phyloP scores from a whole-genome alignment of 2,113 vertebrate genomes.

The Cygnus buccinator region DNA sequence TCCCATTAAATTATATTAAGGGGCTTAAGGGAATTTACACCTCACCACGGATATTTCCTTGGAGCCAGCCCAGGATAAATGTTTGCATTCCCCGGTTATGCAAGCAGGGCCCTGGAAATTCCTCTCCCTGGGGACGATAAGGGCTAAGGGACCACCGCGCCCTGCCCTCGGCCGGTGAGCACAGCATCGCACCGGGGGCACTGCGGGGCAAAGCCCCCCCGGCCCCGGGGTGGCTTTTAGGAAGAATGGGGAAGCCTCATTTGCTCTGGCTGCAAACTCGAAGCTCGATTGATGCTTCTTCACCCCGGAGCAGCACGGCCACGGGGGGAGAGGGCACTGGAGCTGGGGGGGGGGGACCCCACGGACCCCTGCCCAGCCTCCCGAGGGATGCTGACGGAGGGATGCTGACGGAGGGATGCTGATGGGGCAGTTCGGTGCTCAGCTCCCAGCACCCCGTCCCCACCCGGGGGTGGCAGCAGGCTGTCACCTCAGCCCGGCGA shows the following conservation, averaged over 20 bases:
- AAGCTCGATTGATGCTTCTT: background rate
- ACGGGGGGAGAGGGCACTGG: accelerated
- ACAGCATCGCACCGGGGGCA: background rate
- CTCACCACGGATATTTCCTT: background rate
- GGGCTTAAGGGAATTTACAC: slow-evolving; percentile 23
- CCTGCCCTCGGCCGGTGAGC: background rate
- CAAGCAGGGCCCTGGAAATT: slow-evolving; percentile 3
- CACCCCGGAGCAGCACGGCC: background rate
- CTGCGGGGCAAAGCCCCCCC: background rate
- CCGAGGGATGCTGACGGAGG: background rate
- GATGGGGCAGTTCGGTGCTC: background rate
- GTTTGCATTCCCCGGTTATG: background rate
- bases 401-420: no score
- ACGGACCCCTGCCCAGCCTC: background rate
- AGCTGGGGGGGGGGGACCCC: background rate
- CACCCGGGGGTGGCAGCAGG: background rate
- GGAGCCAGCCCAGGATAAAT: slow-evolving; percentile 43
- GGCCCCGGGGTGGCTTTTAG: background rate
- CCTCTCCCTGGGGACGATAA: background rate
- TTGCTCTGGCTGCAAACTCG: background rate
- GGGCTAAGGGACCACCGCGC: background rate
- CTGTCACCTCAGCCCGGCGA: background rate
- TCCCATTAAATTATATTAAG: background rate
- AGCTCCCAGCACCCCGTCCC: background rate
- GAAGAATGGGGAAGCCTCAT: background rate